Base-by-base conservation (phyloP, 1,140 invertebrate genomes). In the Drosophila tristis region DNA sequence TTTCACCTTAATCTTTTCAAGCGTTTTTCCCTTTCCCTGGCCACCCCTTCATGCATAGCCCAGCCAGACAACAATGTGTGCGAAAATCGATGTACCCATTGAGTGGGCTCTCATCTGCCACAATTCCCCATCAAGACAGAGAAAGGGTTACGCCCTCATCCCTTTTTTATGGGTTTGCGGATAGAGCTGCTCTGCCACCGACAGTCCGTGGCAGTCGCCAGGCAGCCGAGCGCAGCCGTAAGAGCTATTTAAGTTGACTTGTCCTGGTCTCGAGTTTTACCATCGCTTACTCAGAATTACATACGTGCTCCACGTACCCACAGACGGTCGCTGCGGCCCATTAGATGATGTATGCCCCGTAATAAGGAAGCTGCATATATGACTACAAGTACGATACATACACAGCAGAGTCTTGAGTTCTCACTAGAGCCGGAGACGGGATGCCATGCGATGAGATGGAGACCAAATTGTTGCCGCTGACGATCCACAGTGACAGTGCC, bases 1-100 rank as follows among this genome's bases (percentile, higher is more conserved):
- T 89, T 89, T 89, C 79, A 89, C 85, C 84, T 89, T 89, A 89
- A 89, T 82, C 82, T 82, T 82, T 82, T 66, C 71, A 68, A 71
- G 70, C 50, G 26, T 31, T 47, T n/a, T 8, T 31, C 11, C 5
- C 39, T 15, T 16, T 9, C 16, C 0, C n/a, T n/a, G n/a, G n/a
- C n/a, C n/a, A n/a, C 26, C 20, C 35, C 43, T n/a, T n/a, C 4
- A 42, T 42, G 15, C 9, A 16, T 13, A 11, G 5, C 42, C 42
- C 62, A 25, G 15, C 44, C 51, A 54, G 20, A 59, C 61, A 87
- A 89, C 84, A 86, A 87, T 82, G 84, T 87, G 72, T 77, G 60
- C 73, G 60, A 85, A 85, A 86, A 85, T 85, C 78, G 81, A 74
- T 87, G 74, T 77, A 78, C 78, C 58, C 53, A 85, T 75, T 67